Evolutionary conservation across 1,140 invertebrate species (phyloP), one percentile per base, ranked within the genome.

Genomic region (Monochamus saltuarius): DNA sequence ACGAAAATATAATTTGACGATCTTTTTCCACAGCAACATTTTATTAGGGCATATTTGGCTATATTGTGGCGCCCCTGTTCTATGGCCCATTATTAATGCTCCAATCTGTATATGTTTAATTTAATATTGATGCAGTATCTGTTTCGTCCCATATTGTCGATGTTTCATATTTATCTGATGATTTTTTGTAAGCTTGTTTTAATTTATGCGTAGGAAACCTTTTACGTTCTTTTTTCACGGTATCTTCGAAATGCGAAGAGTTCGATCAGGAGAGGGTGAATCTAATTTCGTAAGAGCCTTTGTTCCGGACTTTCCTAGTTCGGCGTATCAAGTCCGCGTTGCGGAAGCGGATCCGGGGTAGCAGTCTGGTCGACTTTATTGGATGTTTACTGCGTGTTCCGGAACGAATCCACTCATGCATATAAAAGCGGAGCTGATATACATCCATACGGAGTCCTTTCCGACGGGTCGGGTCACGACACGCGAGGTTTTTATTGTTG

Each of bases 321-420:
- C 45, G 42, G 55, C 19, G 46, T 35, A 34, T 16, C 37, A 49
- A 61, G 43, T 54, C 38, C 52, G 42, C 55, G 54, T 22, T 37
- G 39, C 60, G 50, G 58, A 53, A 50, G 34, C 29, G 49, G 37
- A 47, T 56, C 62, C 58, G 62, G 59, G 56, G 51, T 56, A 35
- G 39, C 50, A 50, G 45, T 56, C 59, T 47, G 58, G 59, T 34
- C 40, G 51, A 52, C 50, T 52, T 64, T 64, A 64, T 64, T 61
- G 53, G 62, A 64, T 64, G 59, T 64, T 64, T 64, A 64, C 62
- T 43, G 62, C 62, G 34, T 49, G 58, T 56, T 64, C 62, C 62
- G 60, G 60, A 14, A 22, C 17, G 47, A 16, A 43, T 19, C 47
- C 62, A 64, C 62, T 64, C 62, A 56, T 64, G 62, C 62, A 64